These are phyloP conservation scores for Omphaloscelis lunosa DNA, from an alignment of 2,888 invertebrate species.

Conservation along the genomic window DNA sequence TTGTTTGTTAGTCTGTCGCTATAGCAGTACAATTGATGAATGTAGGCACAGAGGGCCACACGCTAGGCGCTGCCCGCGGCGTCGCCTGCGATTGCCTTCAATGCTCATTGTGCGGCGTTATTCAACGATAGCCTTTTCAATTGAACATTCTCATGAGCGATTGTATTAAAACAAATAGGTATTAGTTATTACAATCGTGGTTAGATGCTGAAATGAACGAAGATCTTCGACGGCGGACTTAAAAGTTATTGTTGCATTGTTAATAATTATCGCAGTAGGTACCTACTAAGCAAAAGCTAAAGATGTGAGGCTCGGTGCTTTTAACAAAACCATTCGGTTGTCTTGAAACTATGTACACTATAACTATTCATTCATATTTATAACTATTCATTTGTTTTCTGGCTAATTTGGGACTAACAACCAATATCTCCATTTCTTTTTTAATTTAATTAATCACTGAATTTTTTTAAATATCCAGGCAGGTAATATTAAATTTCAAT, in stretches of 20 bases:
- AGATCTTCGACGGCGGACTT: constrained; percentile 17
- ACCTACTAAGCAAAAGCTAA: background rate
- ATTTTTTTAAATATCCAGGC: background rate
- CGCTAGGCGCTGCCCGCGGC: constrained; percentile 78
- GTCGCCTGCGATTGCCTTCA: constrained; percentile 70
- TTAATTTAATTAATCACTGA: background rate
- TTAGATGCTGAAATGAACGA: constrained; percentile 46
- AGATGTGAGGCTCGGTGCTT: background rate
- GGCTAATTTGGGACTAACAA: background rate
- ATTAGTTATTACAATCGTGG: constrained; percentile 57
- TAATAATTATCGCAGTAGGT: constrained; percentile 11
- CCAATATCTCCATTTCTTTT: too few relatives aligned
- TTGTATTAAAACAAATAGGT: constrained; percentile 74
- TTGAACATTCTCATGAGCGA: constrained; percentile 73
- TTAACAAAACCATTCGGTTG: background rate
- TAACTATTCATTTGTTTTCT: background rate
- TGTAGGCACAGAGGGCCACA: constrained; percentile 72
- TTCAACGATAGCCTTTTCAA: constrained; percentile 83
- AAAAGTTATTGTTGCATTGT: constrained; percentile 47
- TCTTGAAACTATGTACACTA: too few relatives aligned
- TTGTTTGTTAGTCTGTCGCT: constrained; percentile 56
- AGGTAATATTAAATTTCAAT: background rate
- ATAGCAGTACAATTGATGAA: constrained; percentile 62
- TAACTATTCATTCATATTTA: too few relatives aligned
- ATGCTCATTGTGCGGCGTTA: constrained; percentile 83